Conservation (phyloP, 2,888 invertebrate species). For the Cybosia mesomella region DNA sequence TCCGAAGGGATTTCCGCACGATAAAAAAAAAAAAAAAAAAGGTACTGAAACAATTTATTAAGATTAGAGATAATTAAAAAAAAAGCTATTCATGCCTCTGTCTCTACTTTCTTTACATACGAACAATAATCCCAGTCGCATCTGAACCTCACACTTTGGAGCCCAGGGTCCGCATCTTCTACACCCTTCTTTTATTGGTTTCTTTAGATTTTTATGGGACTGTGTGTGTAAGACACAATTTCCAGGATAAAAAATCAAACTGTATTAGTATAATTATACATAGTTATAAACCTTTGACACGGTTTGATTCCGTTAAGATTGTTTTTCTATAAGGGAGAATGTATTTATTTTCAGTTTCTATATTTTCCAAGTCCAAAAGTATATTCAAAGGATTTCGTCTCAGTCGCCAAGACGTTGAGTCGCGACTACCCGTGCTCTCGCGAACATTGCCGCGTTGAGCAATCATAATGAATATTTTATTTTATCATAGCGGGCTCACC, state of each 20-base stretch:
- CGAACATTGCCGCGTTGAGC: constrained; percentile 81
- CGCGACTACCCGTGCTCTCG: constrained; percentile 64
- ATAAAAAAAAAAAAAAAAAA: no score
- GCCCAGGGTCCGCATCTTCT: background rate
- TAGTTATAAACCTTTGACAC: background rate
- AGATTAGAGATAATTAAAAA: no score
- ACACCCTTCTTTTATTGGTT: background rate
- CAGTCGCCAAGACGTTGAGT: constrained; percentile 59
- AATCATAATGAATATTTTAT: constrained; percentile 87
- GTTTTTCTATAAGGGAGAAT: background rate
- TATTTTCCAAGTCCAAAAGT: background rate
- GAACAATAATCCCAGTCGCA: background rate
- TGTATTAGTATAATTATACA: no score
- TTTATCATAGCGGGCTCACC: constrained; percentile 77
- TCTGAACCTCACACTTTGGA: background rate
- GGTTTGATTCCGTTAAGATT: background rate
- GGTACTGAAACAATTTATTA: no score
- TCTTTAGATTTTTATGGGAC: background rate
- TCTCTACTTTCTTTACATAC: no score
- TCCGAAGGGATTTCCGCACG: no score
- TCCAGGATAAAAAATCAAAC: no score
- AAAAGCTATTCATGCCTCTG: background rate
- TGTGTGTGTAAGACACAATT: no score
- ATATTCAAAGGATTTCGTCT: background rate
- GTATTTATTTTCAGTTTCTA: background rate